A percentile compares a stretch with the other conserved stretches of the same genome.
Evolutionary conservation across 2,797 vertebrate genomes (phyloP).

Genomic region (Meriones psammophilus): DNA sequence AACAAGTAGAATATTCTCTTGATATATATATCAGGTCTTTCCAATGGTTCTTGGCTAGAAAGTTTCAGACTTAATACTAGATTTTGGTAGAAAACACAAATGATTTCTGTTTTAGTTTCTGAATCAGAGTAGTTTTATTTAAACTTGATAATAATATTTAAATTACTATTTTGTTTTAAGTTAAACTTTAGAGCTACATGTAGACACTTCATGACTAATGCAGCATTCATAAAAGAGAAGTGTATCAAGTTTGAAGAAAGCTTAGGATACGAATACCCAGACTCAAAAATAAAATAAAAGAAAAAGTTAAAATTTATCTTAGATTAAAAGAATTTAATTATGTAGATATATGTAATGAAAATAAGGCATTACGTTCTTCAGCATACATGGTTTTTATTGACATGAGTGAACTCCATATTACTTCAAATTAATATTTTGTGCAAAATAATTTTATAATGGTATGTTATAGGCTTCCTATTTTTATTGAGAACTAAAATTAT

Average conservation of each 20-base stretch:
- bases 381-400: background rate
- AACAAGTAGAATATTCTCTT: background rate
- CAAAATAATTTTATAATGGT: background rate
- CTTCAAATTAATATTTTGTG: background rate
- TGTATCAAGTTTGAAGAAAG: background rate
- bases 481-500: background rate
- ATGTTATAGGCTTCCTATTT: background rate
- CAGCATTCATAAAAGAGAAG: background rate
- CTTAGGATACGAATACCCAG: background rate
- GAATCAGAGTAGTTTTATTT: background rate
- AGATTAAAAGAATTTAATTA: background rate
- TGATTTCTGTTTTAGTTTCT: slow-evolving; percentile 3
- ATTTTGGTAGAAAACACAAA: background rate
- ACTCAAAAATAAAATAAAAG: background rate
- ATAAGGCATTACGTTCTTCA: background rate
- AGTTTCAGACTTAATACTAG: background rate
- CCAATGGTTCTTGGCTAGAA: background rate
- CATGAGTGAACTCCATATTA: background rate
- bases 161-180: background rate
- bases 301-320: background rate
- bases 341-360: background rate
- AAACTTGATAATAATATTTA: background rate
- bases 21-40: background rate
- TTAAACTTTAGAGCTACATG: background rate
- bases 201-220: background rate